Evolutionary conservation across 2,113 vertebrate species (phyloP).

Genomic region (Erpornis zantholeuca): DNA sequence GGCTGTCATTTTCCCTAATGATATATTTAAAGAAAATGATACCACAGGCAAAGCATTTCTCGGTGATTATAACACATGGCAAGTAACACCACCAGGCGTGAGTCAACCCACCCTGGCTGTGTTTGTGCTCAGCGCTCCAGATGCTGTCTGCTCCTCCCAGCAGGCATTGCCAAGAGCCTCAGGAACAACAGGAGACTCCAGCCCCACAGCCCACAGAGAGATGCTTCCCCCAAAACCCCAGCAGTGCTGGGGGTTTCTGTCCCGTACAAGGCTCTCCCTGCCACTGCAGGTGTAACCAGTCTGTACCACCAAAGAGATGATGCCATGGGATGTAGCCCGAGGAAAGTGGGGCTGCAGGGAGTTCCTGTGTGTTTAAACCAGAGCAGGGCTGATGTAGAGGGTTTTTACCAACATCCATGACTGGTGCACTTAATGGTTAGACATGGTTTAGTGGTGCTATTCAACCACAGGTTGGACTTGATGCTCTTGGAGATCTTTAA

Average conservation of each 20-base stretch:
- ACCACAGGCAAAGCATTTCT: constrained; percentile 47
- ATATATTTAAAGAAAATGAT: constrained; percentile 62
- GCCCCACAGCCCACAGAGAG: neutral
- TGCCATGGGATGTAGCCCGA: rapidly evolving
- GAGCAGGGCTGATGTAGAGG: neutral
- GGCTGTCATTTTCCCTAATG: constrained; percentile 62
- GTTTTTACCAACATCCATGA: rapidly evolving
- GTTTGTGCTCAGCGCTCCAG: neutral
- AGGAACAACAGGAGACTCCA: neutral
- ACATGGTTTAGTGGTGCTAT: neutral
- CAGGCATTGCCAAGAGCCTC: neutral
- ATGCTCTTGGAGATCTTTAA: neutral
- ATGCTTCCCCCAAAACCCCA: neutral
- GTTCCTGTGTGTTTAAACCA: neutral
- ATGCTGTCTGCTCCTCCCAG: neutral
- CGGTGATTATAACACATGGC: constrained; percentile 2
- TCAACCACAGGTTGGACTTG: neutral
- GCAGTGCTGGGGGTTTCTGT: neutral
- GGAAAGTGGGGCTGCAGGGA: neutral
- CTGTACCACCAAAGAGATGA: neutral
- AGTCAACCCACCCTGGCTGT: neutral
- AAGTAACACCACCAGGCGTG: neutral
- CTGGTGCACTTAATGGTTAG: neutral
- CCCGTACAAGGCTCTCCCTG: rapidly evolving
- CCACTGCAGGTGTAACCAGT: neutral